Conservation (phyloP, 2,888 invertebrate species). For the Thecophora atra region DNA sequence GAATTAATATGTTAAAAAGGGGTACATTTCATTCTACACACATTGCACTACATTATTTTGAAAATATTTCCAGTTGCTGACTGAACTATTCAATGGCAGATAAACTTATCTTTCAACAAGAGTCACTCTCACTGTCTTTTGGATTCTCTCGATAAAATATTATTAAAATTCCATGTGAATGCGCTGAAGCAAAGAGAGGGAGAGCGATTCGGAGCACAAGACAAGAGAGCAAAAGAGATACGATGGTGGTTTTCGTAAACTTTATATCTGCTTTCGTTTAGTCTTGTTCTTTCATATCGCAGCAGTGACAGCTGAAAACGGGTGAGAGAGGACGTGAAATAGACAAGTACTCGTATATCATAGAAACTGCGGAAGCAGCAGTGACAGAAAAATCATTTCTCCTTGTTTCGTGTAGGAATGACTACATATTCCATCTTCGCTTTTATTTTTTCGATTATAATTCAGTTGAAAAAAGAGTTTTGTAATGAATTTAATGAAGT, state of each 20-base stretch:
- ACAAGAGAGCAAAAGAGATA: background rate
- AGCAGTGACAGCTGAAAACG: constrained; percentile 45
- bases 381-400: constrained; percentile 10
- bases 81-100: too few species aligned
- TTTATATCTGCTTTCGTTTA: constrained; percentile 41
- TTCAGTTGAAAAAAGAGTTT: background rate
- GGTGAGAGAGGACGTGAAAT: constrained; percentile 48
- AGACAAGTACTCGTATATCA: constrained; percentile 43
- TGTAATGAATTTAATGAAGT: background rate
- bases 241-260: constrained; percentile 34
- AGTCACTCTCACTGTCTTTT: too few species aligned
- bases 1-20: too few species aligned
- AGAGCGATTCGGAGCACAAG: background rate
- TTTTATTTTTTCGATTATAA: constrained; percentile 9
- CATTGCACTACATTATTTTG: too few species aligned
- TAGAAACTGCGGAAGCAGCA: constrained; percentile 12
- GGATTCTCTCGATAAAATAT: background rate
- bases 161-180: background rate
- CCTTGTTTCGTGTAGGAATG: background rate
- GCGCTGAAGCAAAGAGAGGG: constrained; percentile 1
- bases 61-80: too few species aligned
- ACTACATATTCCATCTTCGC: constrained; percentile 14
- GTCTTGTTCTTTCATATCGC: constrained; percentile 44
- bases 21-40: too few species aligned
- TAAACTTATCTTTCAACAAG: too few species aligned